Percentiles rank a stretch among this genome's conserved stretches.
These are phyloP conservation scores for Willowsia nigromaculata DNA, from an alignment of 2,888 invertebrate species.

Conservation along the genomic window DNA sequence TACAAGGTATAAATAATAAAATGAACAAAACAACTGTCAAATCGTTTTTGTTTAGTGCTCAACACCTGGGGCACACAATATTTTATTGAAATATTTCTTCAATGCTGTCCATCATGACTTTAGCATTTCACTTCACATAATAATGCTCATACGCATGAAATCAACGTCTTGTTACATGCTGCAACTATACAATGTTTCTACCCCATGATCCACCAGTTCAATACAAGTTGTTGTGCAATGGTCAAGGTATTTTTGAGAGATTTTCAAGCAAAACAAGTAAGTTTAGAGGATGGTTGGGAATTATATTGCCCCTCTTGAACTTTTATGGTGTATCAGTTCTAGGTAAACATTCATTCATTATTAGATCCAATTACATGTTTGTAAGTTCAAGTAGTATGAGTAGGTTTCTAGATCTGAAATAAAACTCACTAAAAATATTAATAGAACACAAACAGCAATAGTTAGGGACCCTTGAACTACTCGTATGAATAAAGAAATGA, in stretches of 20 bases:
- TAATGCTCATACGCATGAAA: background rate
- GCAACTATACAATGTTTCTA: background rate
- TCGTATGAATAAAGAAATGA: too few relatives aligned
- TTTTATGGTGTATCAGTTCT: background rate
- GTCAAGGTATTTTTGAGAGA: background rate
- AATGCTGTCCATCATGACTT: background rate
- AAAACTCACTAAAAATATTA: too few relatives aligned
- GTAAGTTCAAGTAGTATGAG: too few relatives aligned
- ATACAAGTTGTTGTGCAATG: background rate
- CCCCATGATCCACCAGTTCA: background rate
- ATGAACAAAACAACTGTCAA: conserved; percentile 58
- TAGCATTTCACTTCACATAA: background rate
- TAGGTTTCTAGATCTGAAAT: too few relatives aligned
- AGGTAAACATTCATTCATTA: too few relatives aligned
- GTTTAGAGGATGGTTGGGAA: background rate
- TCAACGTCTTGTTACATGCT: background rate
- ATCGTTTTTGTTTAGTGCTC: conserved; percentile 38
- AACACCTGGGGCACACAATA: conserved; percentile 45
- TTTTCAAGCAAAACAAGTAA: background rate
- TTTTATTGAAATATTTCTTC: background rate
- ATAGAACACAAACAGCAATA: too few relatives aligned
- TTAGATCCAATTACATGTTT: too few relatives aligned
- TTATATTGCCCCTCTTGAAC: background rate
- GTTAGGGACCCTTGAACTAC: too few relatives aligned
- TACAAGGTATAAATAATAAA: conserved; percentile 39